Evolutionary conservation across 2,113 vertebrate genomes (phyloP), one percentile per base, ranked within the genome.

Genomic region (Talpa occidentalis): DNA sequence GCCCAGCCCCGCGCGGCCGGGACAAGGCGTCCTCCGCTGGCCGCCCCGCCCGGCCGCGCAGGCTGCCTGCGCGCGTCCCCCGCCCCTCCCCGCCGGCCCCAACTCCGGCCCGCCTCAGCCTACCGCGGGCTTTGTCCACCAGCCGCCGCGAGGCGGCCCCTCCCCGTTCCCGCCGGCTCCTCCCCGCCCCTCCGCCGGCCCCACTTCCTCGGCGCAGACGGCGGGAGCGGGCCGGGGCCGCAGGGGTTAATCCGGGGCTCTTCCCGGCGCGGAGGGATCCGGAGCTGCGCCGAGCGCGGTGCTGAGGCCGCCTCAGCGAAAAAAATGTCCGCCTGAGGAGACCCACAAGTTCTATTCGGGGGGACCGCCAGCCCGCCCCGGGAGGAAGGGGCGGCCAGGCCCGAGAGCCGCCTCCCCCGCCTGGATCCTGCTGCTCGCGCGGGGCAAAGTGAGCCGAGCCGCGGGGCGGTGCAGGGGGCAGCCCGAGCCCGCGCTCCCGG

Each of bases 321-420:
- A 99, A 99, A 99, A 99, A 99, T 99, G 99, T 99, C 99, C 98
- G 99, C 99, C 99, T 99, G 98, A 99, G 99, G 99, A 99, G 99
- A 98, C 99, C 99, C 98, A 98, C 98, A 99, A 99, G 98, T 99
- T 99, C 98, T 98, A 98, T 98, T 98, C 97, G 98, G 98, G 98
- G 97, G 97, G 81, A 97, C 98, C 98, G 97, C 59, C 93, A 97
- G 95, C 85, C 96, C 95, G 94, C 90, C 97, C 97, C 97, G 97
- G 96, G 94, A 95, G 90, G 95, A 95, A 96, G 97, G 98, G 98
- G 98, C 98, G 96, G 98, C 94, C 96, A 96, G 97, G 95, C 95
- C 97, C 92, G 93, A 91, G 69, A 93, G 95, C 97, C 96, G 86
- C 96, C 95, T 94, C 96, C 81, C 94, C 95, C 93, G 54, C 86